Percentiles rank a stretch among this genome's conserved stretches.
These are phyloP conservation scores for Helicoverpa zea DNA, from an alignment of 1,140 invertebrate species.

Conservation along the genomic window DNA sequence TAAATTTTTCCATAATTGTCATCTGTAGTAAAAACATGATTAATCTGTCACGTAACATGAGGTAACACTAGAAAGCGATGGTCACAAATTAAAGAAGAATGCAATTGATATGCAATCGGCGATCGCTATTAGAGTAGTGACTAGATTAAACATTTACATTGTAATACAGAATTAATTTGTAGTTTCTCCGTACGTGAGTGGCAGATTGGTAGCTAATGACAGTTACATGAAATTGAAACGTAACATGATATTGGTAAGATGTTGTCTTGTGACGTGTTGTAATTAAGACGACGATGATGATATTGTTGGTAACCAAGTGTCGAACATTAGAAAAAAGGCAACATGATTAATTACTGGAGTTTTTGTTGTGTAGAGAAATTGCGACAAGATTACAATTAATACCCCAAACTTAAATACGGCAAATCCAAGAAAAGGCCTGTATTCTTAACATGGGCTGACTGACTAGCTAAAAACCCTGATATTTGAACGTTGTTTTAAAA, in stretches of 20 bases:
- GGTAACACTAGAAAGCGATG: constrained; percentile 8
- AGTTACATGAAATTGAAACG: constrained; percentile 1
- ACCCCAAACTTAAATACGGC: too few relatives aligned
- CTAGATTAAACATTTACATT: constrained; percentile 32
- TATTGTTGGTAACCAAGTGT: not conserved
- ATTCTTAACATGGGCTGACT: too few relatives aligned
- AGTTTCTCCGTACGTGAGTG: not conserved
- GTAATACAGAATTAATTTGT: constrained; percentile 14
- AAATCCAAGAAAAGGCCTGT: too few relatives aligned
- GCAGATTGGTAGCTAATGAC: not conserved
- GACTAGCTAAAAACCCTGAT: too few relatives aligned
- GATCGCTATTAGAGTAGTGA: not conserved
- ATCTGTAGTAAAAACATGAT: not conserved
- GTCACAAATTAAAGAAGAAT: not conserved
- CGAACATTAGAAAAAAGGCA: not conserved
- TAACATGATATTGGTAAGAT: not conserved
- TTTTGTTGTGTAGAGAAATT: too few relatives aligned
- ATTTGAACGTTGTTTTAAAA: not conserved
- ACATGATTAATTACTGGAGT: too few relatives aligned
- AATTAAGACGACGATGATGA: not conserved
- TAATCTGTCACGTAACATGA: constrained; percentile 23
- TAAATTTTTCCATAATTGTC: not conserved
- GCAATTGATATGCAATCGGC: constrained; percentile 10
- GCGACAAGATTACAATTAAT: too few relatives aligned
- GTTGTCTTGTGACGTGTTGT: not conserved